Evolutionary conservation across 2,797 vertebrate genomes (phyloP), one percentile per base, ranked within the genome.

Genomic region (Staurois parvus): DNA sequence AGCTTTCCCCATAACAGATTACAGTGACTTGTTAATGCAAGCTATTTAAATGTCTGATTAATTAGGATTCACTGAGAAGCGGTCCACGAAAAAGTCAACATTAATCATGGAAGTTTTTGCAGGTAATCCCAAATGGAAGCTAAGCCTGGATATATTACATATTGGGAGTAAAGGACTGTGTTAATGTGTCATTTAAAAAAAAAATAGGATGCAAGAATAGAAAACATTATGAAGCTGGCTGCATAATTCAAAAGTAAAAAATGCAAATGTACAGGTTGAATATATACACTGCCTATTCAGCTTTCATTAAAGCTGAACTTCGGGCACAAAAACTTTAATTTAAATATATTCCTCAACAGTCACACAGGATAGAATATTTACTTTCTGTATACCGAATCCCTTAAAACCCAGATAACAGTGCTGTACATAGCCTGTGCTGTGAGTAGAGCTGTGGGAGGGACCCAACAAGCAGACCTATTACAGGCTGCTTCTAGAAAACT

Each of bases 11-110:
- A 45, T 30, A 68, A 68, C 29, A 28, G 24, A n/a, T 70, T 56
- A 48, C 62, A 72, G 24, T 42, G 32, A 62, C 45, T 75, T 67
- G 73, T 69, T 62, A 72, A 81, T 72, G 24, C 9, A n/a, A 56
- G 26, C 59, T 48, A 32, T 67, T 73, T 74, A 75, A 75, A 45
- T 40, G 21, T 34, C 72, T 48, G 73, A 70, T 76, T 84, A 76
- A 84, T 84, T 76, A 69, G 34, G 70, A 29, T 34, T 83, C 30
- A 67, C 42, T 34, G 11, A 48, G 32, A 73, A 56, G 4, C 28
- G 28, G 40, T 48, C 30, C 64, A 10, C 17, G 11, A 24, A 74
- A 73, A 77, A 37, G 48, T 59, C 52, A 69, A 28, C 69, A 29
- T 34, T 81, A 72, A 81, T 81, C 34, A 73, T 62, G 69, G 11